These are phyloP conservation scores for Osmerus mordax DNA, from an alignment of 2,113 vertebrate genomes.

Conservation along the genomic window DNA sequence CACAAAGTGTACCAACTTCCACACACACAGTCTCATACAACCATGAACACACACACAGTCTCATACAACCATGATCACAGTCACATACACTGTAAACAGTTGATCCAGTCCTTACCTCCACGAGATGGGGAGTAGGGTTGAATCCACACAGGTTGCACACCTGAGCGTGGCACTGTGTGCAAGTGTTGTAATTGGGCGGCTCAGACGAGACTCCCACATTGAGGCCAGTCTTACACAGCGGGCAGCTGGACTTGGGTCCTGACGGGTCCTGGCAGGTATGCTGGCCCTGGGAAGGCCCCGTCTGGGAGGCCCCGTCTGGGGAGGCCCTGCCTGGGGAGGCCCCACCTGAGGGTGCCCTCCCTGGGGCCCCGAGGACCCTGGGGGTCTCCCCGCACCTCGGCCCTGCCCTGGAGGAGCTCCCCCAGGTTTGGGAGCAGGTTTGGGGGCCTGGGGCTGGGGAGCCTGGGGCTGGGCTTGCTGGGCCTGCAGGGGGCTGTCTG, in stretches of 20 bases:
- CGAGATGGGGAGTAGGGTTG: conserved; percentile 92
- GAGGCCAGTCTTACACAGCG: conserved; percentile 92
- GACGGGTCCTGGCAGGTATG: conserved; percentile 32
- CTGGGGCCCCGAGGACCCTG: conserved; percentile 49
- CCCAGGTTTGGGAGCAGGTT: conserved; percentile 87
- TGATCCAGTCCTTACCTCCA: conserved; percentile 82
- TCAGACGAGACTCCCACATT: conserved; percentile 80
- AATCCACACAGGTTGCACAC: conserved; percentile 99
- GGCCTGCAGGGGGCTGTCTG: conserved; percentile 76
- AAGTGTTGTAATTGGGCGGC: conserved; percentile 90
- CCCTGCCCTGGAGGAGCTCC: conserved; percentile 75
- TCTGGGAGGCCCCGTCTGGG: conserved; percentile 47
- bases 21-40: not conserved
- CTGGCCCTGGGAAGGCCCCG: conserved; percentile 26
- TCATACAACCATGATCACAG: not conserved
- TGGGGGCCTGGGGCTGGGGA: conserved; percentile 77
- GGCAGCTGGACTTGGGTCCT: conserved; percentile 83
- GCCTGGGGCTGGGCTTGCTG: conserved; percentile 60
- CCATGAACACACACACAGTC: not conserved
- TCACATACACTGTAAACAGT: not conserved
- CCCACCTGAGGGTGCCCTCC: conserved; percentile 16
- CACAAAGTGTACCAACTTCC: too few relatives aligned
- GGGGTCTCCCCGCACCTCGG: conserved; percentile 75
- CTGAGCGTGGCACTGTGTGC: conserved; percentile 88
- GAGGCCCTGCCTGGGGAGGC: conserved; percentile 43